Evolutionary conservation across 2,797 vertebrate species (phyloP), one percentile per base, ranked within the genome.

Genomic region (Mallotus villosus): DNA sequence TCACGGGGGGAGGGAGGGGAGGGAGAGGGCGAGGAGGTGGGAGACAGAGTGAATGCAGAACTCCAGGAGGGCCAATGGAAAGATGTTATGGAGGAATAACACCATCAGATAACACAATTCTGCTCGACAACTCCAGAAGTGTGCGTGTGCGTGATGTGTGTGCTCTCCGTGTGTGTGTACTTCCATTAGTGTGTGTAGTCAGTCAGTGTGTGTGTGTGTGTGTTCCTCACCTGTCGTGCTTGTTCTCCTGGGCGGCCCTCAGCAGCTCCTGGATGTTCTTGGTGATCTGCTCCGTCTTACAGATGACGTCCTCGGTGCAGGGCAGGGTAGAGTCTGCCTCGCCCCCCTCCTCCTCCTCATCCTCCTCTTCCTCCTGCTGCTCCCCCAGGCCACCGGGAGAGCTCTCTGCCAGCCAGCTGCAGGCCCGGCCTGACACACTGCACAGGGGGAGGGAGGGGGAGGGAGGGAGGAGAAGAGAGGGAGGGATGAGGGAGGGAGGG

Each of bases 191-290:
- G 17, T 49, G 16, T 53, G 51, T 53, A n/a, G 19, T 4, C 51
- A 17, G 16, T 53, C 4, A 6, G 51, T 5, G 51, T n/a, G 21
- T 51, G 12, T 51, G 14, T 51, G 14, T 51, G 14, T 51, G 51
- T 17, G 17, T 7, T 16, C 1, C 51, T 78, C 68, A 97, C 98
- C 97, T 98, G 88, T 99, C 97, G 0, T 97, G 96, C 75, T 98
- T 99, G 86, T 96, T 99, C 88, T 98, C 97, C 78, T 99, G 98
- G 0, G 97, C 98, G 0, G 97, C 97, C 77, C 97, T 86, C 61
- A 99, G 87, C 71, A 99, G 95, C 81, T 99, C 98, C 90, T 99
- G 98, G 71, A 99, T 99, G 80, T 99, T 99, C 88, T 99, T 99
- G 1, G 97, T 99, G 86, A 99, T 99, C 89, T 99, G 98, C 81